Base-by-base conservation (phyloP, 2,888 invertebrate species). In the Ctena decussata region DNA sequence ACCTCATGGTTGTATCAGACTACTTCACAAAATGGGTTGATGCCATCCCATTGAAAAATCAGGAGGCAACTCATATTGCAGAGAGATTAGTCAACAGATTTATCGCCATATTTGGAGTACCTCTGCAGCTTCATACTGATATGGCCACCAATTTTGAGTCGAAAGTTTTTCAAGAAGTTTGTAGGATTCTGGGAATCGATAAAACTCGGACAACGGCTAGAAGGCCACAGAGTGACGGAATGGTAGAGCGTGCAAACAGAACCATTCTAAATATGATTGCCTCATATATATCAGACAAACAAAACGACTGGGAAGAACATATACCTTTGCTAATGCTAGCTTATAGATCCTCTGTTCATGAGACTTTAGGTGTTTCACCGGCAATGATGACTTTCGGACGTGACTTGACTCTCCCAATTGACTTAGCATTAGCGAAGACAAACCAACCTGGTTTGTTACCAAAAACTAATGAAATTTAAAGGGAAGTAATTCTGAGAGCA, bases 281-380 rank as follows among this genome's bases (percentile, higher is more conserved):
- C 18, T 8, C 8, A 8, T 35, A 18, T 6, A 30, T 74, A 8
- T 21, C 1, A 18, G 76, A 81, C 24, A 69, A 83, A 53, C 86
- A 60, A 6, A 53, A 49, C 21, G 84, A 84, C 32, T 90, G 86
- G 86, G 89, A 86, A 46, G 74, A 79, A 27, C 71, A 82, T 35
- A 37, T 87, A 18, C 83, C 84, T 2, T 80, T 49, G 72, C 5
- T 84, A n/a, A 24, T 65, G 15, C 69, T 83, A 49, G 90, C 90
- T 15, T 87, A 87, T 53, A 70, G 82, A 27, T 8, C 77, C 24
- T 44, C 84, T 18, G 37, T 39, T 11, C 41, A 41, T 41, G 41
- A 41, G 41, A 41, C 41, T 15, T 11, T 15, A 11, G 41, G 41
- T 11, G 41, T 41, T 41, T 41, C 41, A 2, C 49, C 53, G 24